phyloP scores from a whole-genome alignment of 2,888 invertebrate species.

The Caenorhabditis sp. region DNA sequence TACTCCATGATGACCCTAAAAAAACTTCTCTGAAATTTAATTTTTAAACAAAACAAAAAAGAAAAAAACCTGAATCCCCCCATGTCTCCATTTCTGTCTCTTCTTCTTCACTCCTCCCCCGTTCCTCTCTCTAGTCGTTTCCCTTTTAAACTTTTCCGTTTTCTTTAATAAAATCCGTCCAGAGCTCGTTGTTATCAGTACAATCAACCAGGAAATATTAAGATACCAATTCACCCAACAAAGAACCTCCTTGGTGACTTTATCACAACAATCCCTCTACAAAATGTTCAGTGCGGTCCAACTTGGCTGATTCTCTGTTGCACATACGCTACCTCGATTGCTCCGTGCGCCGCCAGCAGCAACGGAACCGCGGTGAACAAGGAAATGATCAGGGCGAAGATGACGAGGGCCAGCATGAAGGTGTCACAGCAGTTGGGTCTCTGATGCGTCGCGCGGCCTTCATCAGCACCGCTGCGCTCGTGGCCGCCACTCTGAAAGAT shows the following conservation, averaged over 20 bases:
- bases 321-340: constrained; percentile 23
- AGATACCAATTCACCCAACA: too few relatives aligned
- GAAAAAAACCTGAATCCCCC: constrained; percentile 19
- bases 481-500: neutral
- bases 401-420: constrained; percentile 26
- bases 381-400: constrained; percentile 21
- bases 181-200: too few relatives aligned
- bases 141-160: constrained; percentile 29
- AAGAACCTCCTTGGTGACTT: neutral
- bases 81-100: constrained; percentile 18
- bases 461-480: constrained; percentile 17
- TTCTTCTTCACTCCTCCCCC: constrained; percentile 24
- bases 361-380: constrained; percentile 27
- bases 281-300: too few relatives aligned
- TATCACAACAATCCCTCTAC: too few relatives aligned
- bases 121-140: constrained; percentile 55
- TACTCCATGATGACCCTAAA: too few relatives aligned
- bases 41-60: constrained; percentile 12
- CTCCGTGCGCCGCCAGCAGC: constrained; percentile 15
- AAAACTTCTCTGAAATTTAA: constrained; percentile 12
- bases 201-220: too few relatives aligned
- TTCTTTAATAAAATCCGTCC: constrained; percentile 33
- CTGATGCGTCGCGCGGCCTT: constrained; percentile 29
- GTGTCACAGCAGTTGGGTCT: constrained; percentile 45
- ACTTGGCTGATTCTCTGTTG: neutral